A percentile compares a stretch with the other conserved stretches of the same genome.
phyloP scores from a whole-genome alignment of 2,113 vertebrate species.

The Pollimyrus isidori region DNA sequence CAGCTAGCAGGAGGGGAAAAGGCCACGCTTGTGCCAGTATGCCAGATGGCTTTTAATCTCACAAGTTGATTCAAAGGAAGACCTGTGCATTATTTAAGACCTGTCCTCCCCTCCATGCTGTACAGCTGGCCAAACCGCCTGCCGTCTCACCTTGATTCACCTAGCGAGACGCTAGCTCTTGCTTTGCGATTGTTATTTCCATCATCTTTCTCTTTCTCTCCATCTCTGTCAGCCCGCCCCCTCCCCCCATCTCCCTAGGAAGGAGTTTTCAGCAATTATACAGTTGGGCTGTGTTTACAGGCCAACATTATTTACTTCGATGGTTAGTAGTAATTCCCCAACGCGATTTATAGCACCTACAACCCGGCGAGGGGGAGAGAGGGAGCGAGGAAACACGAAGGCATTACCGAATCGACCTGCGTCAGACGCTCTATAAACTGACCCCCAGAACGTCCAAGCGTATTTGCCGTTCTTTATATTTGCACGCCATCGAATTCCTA shows the following conservation, averaged over 20 bases:
- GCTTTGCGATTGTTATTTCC: not conserved
- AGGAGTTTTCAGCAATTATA: constrained; percentile 66
- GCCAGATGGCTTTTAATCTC: constrained; percentile 10
- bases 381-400: not conserved
- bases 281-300: constrained; percentile 70
- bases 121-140: constrained; percentile 1
- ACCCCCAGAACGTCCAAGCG: not conserved
- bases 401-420: constrained; percentile 9
- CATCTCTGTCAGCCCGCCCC: constrained; percentile 19
- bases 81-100: constrained; percentile 1
- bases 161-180: not conserved
- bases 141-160: not conserved
- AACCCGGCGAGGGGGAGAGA: constrained; percentile 3
- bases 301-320: constrained; percentile 67
- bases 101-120: not conserved
- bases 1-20: not conserved
- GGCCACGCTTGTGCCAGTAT: not conserved
- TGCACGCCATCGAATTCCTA: not conserved
- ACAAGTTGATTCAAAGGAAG: not conserved
- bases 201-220: not conserved
- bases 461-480: not conserved
- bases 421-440: constrained; percentile 3
- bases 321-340: constrained; percentile 50
- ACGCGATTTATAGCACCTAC: constrained; percentile 10
- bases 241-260: constrained; percentile 40